Evolutionary conservation across 2,797 vertebrate genomes (phyloP).

Genomic region (Pyrocephalus nanus): DNA sequence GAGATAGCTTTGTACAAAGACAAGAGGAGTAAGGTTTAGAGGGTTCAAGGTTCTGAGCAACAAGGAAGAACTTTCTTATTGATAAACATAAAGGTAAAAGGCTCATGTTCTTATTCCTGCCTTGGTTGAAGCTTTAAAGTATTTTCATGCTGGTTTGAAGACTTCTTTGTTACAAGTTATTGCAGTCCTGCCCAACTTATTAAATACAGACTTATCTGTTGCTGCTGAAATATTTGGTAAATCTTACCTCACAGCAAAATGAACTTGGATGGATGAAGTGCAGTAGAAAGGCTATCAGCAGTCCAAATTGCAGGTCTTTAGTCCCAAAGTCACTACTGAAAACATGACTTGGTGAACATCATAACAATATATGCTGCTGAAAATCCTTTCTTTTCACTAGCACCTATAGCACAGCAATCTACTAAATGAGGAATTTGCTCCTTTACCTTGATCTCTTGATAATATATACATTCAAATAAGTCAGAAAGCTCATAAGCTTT

Average conservation of each 20-base stretch:
- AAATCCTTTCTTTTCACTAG: neutral
- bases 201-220: neutral
- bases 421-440: neutral
- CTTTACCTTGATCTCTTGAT: neutral
- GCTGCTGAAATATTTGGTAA: neutral
- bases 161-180: neutral
- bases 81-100: neutral
- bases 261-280: neutral
- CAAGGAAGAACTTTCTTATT: neutral
- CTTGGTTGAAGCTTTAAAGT: neutral
- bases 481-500: neutral
- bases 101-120: neutral
- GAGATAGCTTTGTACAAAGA: neutral
- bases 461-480: neutral
- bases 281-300: neutral
- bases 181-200: neutral
- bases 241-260: neutral
- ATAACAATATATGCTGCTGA: neutral
- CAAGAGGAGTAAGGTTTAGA: neutral
- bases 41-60: neutral
- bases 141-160: neutral
- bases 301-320: neutral
- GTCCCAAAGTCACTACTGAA: neutral
- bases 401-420: neutral
- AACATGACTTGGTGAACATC: neutral